These are phyloP conservation scores for Cyphomyrus discorhynchus DNA, from an alignment of 2,113 vertebrate species.

Conservation along the genomic window DNA sequence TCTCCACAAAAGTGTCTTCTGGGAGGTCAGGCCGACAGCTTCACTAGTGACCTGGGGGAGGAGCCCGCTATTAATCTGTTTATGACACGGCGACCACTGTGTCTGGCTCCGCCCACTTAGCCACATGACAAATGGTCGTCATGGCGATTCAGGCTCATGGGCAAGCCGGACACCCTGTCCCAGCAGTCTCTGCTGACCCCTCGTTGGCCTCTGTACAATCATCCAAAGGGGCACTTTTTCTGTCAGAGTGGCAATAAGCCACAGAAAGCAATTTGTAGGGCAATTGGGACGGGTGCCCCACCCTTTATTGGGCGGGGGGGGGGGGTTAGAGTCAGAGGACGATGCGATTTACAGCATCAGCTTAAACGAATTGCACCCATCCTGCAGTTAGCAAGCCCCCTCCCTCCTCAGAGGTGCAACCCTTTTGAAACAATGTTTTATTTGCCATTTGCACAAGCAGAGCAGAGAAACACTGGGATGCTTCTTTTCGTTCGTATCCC, in stretches of 20 bases:
- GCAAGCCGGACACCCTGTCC: background rate
- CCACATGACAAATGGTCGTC: background rate
- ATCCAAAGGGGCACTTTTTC: background rate
- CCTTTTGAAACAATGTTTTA: background rate
- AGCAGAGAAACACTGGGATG: background rate
- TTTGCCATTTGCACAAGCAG: background rate
- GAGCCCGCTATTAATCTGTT: background rate
- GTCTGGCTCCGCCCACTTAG: background rate
- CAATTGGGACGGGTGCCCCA: background rate
- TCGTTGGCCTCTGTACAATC: background rate
- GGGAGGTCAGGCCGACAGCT: slow-evolving; percentile 22
- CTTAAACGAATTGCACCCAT: background rate
- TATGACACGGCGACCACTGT: background rate
- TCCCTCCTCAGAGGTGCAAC: background rate
- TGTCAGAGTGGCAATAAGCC: background rate
- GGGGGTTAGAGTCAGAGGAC: background rate
- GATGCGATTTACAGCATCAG: background rate
- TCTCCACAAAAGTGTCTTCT: slow-evolving; percentile 23
- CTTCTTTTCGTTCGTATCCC: background rate
- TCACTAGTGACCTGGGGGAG: background rate
- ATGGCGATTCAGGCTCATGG: background rate
- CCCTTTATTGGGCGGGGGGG: background rate
- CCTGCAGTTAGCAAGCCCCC: background rate
- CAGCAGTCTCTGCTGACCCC: background rate
- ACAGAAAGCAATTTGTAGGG: slow-evolving; percentile 41